These are phyloP conservation scores for Philonicus albiceps DNA, from an alignment of 2,888 invertebrate species.

Conservation along the genomic window DNA sequence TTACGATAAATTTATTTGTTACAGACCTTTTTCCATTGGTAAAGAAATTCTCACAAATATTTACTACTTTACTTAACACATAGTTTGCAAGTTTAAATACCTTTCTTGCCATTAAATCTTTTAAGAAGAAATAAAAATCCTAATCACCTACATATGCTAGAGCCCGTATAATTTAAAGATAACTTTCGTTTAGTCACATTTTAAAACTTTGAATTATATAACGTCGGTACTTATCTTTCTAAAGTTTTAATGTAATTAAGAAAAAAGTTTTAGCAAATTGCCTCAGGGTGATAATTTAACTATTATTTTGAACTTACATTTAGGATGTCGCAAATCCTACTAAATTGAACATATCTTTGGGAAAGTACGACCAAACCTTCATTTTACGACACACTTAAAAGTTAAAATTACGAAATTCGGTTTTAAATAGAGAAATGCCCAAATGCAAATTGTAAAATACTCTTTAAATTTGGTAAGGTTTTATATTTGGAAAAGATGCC, in stretches of 20 bases:
- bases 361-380: too few relatives aligned
- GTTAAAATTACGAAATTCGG: too few relatives aligned
- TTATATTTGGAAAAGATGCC: too few relatives aligned
- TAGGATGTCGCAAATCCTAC: neutral
- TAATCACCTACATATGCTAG: neutral
- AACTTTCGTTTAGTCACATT: neutral
- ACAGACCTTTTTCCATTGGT: too few relatives aligned
- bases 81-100: neutral
- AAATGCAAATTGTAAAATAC: too few relatives aligned
- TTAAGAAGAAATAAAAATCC: neutral
- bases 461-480: too few relatives aligned
- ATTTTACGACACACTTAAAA: too few relatives aligned
- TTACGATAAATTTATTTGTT: too few relatives aligned
- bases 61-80: too few relatives aligned
- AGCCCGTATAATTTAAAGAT: neutral
- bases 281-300: neutral
- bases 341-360: too few relatives aligned
- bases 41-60: too few relatives aligned
- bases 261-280: neutral
- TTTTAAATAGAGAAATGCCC: too few relatives aligned
- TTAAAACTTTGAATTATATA: neutral
- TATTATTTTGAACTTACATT: neutral
- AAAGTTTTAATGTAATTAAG: neutral
- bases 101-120: neutral
- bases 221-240: neutral